Conservation (phyloP, 2,888 invertebrate genomes). For the Morpho achilles region DNA sequence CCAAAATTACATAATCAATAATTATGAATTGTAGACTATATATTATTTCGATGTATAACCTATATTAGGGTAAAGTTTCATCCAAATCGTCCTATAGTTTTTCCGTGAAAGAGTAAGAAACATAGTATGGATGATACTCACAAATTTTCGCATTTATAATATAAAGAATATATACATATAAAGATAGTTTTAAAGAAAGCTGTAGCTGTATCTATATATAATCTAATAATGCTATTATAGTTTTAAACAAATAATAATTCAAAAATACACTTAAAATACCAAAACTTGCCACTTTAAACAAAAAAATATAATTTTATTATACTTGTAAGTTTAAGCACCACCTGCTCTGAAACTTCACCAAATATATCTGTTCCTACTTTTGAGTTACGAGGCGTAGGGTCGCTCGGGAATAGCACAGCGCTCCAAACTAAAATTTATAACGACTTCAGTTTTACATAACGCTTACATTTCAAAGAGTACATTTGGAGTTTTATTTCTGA, state of each 20-base stretch:
- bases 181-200: not conserved
- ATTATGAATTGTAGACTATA: no score
- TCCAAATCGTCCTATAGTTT: no score
- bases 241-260: not conserved
- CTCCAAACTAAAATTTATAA: constrained; percentile 25
- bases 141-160: no score
- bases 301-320: constrained; percentile 15
- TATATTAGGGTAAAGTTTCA: no score
- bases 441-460: constrained; percentile 24
- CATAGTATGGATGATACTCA: no score
- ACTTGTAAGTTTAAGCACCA: constrained; percentile 33
- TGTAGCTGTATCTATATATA: not conserved
- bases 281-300: not conserved
- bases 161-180: no score
- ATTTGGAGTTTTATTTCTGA: constrained; percentile 14
- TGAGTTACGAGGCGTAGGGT: constrained; percentile 50
- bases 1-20: no score
- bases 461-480: constrained; percentile 19
- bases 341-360: constrained; percentile 56
- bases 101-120: no score
- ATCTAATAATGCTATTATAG: no score
- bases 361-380: constrained; percentile 47
- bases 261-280: not conserved
- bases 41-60: no score
- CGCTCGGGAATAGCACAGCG: constrained; percentile 36